These are phyloP conservation scores for Pheucticus melanocephalus DNA, from an alignment of 2,113 vertebrate species.

Conservation along the genomic window DNA sequence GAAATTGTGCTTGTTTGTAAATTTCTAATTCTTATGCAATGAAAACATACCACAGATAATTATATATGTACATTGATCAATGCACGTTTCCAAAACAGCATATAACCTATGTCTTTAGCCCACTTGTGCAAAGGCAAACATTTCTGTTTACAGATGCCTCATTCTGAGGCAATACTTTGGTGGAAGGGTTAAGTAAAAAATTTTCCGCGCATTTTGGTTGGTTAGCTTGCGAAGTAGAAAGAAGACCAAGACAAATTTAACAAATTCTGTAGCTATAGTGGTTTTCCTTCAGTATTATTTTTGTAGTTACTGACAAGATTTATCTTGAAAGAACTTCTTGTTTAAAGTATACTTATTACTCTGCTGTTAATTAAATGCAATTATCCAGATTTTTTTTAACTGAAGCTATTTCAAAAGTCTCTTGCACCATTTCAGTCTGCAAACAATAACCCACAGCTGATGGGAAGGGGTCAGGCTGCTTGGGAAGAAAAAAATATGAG, in stretches of 20 bases:
- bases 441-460: neutral
- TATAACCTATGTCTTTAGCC: neutral
- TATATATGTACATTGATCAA: accelerated
- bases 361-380: conserved; percentile 48
- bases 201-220: conserved; percentile 23
- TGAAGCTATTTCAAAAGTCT: neutral
- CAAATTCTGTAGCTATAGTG: conserved; percentile 58
- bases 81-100: neutral
- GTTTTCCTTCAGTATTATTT: conserved; percentile 9
- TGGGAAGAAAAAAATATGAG: neutral
- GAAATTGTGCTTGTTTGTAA: neutral
- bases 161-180: neutral
- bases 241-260: conserved; percentile 62
- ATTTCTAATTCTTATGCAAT: neutral
- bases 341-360: conserved; percentile 39
- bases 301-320: neutral
- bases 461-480: accelerated
- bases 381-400: neutral
- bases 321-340: conserved; percentile 34
- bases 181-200: neutral
- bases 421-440: accelerated
- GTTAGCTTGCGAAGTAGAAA: neutral
- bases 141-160: neutral
- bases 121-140: neutral
- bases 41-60: neutral